phyloP scores from a whole-genome alignment of 1,140 invertebrate species.

The Bombus breviceps region DNA sequence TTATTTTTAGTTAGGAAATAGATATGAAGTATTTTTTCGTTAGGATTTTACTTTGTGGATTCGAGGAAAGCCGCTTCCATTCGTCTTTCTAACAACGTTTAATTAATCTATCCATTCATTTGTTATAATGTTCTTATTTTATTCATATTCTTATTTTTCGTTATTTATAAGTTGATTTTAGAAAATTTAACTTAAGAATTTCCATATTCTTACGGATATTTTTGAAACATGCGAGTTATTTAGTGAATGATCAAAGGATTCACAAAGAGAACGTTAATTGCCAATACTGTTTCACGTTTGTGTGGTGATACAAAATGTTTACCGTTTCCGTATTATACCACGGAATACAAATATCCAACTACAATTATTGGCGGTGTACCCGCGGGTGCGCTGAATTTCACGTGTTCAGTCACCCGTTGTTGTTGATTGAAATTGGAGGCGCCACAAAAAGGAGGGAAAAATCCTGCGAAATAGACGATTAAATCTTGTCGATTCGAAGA shows the following conservation, averaged over 20 bases:
- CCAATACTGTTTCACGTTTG: no score
- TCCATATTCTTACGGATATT: neutral
- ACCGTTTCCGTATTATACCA: neutral
- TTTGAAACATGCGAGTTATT: neutral
- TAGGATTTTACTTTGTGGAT: neutral
- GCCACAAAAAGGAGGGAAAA: neutral
- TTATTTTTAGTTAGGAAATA: neutral
- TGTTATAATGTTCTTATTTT: no score
- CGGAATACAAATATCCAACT: slow-evolving; percentile 4
- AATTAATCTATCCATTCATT: neutral
- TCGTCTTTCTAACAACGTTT: neutral
- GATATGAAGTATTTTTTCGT: neutral
- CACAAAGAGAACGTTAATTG: no score
- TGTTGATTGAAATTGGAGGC: neutral
- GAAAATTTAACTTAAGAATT: no score
- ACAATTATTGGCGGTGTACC: neutral
- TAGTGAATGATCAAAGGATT: no score
- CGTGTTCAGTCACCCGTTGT: neutral
- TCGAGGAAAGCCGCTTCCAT: neutral
- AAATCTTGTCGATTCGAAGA: neutral
- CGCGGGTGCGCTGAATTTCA: neutral
- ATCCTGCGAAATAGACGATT: neutral
- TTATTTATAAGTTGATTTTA: no score
- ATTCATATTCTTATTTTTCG: no score
- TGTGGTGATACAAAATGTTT: neutral